Conservation (phyloP, 2,113 vertebrate genomes). For the Perca fluviatilis region DNA sequence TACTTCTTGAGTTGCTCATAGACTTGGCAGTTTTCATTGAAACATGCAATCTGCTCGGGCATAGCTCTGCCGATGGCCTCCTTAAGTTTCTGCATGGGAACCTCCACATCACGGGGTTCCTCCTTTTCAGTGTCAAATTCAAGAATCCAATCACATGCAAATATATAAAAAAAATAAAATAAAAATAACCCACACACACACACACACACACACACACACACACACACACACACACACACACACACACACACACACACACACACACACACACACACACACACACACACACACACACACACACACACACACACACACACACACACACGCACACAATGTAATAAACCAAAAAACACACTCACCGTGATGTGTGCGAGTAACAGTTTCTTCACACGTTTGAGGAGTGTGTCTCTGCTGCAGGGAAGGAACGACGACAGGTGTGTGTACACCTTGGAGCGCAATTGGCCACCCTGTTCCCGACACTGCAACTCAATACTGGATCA, state of each 20-base stretch:
- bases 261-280: too few species aligned
- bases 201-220: too few species aligned
- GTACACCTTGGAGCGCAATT: conserved; percentile 90
- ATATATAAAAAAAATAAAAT: not conserved
- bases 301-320: too few species aligned
- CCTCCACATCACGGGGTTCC: conserved; percentile 83
- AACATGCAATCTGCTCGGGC: conserved; percentile 92
- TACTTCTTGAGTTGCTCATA: conserved; percentile 92
- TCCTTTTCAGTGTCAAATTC: conserved; percentile 80
- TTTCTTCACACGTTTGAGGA: conserved; percentile 90
- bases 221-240: too few species aligned
- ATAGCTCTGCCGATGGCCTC: conserved; percentile 91
- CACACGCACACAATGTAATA: fast-evolving
- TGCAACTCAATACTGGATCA: conserved; percentile 89
- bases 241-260: too few species aligned
- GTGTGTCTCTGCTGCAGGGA: conserved; percentile 93
- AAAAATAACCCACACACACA: too few species aligned
- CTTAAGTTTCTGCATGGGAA: conserved; percentile 90
- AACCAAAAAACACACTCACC: conserved; percentile 76
- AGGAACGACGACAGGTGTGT: conserved; percentile 91
- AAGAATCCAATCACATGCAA: not conserved
- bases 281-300: too few species aligned
- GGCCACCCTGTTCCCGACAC: conserved; percentile 88
- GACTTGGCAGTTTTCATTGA: conserved; percentile 89
- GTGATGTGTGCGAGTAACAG: conserved; percentile 85